These are phyloP conservation scores for Colletes gigas DNA, from an alignment of 1,140 invertebrate genomes.

Conservation along the genomic window DNA sequence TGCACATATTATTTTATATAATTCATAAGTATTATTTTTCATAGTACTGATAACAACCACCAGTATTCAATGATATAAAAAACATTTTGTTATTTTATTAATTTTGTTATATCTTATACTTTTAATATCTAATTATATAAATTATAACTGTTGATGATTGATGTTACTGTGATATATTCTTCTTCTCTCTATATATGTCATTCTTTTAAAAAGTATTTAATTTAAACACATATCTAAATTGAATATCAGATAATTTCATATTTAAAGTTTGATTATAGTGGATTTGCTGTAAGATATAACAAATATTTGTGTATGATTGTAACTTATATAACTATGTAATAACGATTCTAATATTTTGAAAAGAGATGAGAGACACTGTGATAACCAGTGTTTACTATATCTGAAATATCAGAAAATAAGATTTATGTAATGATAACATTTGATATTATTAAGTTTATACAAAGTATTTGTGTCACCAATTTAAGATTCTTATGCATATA, in stretches of 20 bases:
- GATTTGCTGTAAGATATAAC: neutral
- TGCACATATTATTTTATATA: neutral
- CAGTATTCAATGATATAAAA: neutral
- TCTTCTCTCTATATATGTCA: neutral
- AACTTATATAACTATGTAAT: neutral
- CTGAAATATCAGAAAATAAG: constrained; percentile 21
- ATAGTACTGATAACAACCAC: neutral
- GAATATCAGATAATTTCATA: neutral
- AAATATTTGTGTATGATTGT: neutral
- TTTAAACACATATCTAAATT: constrained; percentile 14
- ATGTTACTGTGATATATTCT: constrained; percentile 2
- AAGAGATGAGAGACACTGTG: constrained; percentile 45
- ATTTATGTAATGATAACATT: constrained; percentile 8
- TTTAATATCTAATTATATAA: neutral
- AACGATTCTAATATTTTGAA: constrained; percentile 8
- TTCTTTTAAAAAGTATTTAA: constrained; percentile 30
- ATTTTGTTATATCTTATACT: neutral
- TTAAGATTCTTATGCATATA: neutral
- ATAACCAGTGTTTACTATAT: constrained; percentile 39
- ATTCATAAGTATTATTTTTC: neutral
- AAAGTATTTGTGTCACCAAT: constrained; percentile 1
- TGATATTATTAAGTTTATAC: constrained; percentile 15
- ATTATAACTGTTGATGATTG: neutral
- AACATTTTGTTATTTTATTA: neutral
- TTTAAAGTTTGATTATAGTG: constrained; percentile 1